phyloP scores from a whole-genome alignment of 2,888 invertebrate species.

The Actias luna region DNA sequence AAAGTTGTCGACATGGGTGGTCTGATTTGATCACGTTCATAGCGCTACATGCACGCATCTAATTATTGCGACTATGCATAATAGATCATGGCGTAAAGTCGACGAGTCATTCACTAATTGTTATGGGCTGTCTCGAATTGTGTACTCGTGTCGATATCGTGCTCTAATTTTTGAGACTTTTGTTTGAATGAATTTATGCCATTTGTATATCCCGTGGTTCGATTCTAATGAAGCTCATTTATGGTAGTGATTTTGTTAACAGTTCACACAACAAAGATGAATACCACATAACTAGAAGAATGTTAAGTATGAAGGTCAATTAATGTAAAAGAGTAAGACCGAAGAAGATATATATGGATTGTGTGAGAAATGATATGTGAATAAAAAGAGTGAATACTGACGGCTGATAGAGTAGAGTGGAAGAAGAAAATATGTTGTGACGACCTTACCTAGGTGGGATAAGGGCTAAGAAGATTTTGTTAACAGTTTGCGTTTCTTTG shows the following conservation, averaged over 20 bases:
- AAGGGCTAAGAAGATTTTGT: too few species aligned
- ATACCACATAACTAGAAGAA: too few species aligned
- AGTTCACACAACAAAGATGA: too few species aligned
- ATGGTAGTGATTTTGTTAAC: background rate
- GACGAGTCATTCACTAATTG: conserved; percentile 20
- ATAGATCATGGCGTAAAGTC: conserved; percentile 26
- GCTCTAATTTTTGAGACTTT: background rate
- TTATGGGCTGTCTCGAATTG: background rate
- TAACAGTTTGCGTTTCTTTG: background rate
- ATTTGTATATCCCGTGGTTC: background rate
- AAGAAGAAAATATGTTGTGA: too few species aligned
- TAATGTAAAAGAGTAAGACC: too few species aligned
- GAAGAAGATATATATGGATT: too few species aligned
- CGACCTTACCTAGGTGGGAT: too few species aligned
- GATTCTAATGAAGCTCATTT: background rate
- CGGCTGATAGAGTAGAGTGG: too few species aligned
- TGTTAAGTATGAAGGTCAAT: too few species aligned
- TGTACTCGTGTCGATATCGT: background rate
- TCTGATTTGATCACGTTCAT: conserved; percentile 31
- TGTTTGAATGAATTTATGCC: background rate
- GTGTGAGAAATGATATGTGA: too few species aligned
- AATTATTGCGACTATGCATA: conserved; percentile 38
- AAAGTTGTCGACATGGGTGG: conserved; percentile 50
- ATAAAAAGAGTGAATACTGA: too few species aligned
- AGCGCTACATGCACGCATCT: conserved; percentile 45